Base-by-base conservation (phyloP, 1,140 invertebrate genomes). In the Drosophila sturtevanti region DNA sequence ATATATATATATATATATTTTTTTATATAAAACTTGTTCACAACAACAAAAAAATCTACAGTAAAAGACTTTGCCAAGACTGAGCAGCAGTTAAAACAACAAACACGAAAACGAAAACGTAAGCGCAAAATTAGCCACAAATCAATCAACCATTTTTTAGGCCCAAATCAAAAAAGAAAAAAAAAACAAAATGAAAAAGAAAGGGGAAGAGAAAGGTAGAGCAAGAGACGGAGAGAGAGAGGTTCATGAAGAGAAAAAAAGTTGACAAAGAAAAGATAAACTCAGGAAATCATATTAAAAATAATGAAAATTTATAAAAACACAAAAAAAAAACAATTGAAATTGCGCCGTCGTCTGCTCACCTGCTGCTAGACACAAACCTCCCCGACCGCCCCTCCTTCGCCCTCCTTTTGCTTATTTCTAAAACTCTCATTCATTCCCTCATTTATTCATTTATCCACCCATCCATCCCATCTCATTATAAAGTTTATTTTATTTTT, bases 1-100 rank as follows among this genome's bases (percentile, higher is more conserved):
- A 35, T n/a, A 71, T 67, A 31, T 31, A 35, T n/a, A 71, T 67
- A 64, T 34, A 55, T 72, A 89, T 89, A 14, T 48, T 12, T 44
- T 81, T 86, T 87, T 89, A 79, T 79, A 87, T 79, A 87, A 63
- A 73, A 44, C 69, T 76, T 87, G 79, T 76, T 87, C 75, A 81
- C 68, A 64, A 75, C 38, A 63, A 62, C 10, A 22, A 62, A 38
- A 64, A 11, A 76, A 60, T 44, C 54, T 52, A 77, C 71, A 86
- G 78, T 68, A 63, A 77, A 74, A 87, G 82, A 87, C 84, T 87
- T 82, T 89, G 82, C 73, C 82, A 87, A 87, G 82, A 87, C 82
- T 87, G 82, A 87, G 62, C 84, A 87, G 81, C 77, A 81, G 81
- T 75, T 72, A 65, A 69, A 75, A 86, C 63, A 86, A 65, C 73